phyloP scores from a whole-genome alignment of 2,888 invertebrate genomes.

The Terebella lapidaria region DNA sequence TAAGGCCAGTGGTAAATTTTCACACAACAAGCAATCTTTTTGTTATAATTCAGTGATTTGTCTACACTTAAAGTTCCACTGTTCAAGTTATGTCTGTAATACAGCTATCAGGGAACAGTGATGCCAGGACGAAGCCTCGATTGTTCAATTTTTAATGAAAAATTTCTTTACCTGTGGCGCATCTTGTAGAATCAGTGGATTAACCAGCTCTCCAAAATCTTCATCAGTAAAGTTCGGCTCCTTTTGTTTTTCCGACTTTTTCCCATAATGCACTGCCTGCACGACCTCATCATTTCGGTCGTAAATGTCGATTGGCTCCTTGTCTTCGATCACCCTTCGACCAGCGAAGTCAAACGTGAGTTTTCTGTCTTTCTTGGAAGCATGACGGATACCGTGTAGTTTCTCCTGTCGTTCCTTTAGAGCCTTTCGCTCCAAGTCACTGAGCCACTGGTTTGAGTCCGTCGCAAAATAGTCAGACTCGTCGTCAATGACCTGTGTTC shows the following conservation, averaged over 20 bases:
- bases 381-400: conserved; percentile 66
- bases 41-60: no score
- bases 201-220: conserved; percentile 30
- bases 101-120: no score
- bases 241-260: conserved; percentile 14
- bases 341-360: conserved; percentile 70
- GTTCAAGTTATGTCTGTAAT: no score
- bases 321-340: conserved; percentile 57
- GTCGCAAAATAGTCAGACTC: conserved; percentile 81
- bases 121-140: no score
- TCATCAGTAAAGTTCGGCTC: conserved; percentile 8
- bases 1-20: no score
- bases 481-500: conserved; percentile 80
- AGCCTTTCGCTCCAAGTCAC: conserved; percentile 65
- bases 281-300: conserved; percentile 51
- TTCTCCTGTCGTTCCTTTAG: conserved; percentile 66
- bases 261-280: conserved; percentile 42
- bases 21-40: no score
- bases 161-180: conserved; percentile 35
- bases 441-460: conserved; percentile 78
- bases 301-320: conserved; percentile 47
- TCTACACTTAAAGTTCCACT: no score
- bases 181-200: conserved; percentile 32
- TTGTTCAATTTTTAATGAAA: no score
- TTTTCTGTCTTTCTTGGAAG: conserved; percentile 65